Base-by-base conservation (phyloP, 2,888 invertebrate species). In the Empis livida region DNA sequence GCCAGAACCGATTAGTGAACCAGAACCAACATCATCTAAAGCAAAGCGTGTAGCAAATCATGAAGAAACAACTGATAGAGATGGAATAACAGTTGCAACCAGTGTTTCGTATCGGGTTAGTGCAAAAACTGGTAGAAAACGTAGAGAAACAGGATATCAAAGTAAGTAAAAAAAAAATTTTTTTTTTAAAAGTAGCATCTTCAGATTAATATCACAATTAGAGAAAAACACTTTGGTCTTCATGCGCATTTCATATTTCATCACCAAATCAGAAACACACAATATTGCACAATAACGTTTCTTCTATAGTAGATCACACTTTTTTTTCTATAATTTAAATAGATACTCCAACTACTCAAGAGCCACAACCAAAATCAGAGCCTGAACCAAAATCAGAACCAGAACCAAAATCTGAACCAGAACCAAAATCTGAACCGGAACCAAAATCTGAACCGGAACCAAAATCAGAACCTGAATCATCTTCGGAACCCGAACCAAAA, bases 91-190 rank as follows among this genome's bases (percentile, higher is more conserved):
- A 1, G 84, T 86, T 11, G 82, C 84, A 58, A 87, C 86, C 1
- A 86, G 86, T 60, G 80, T 87, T 4, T 84, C 86, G 0, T 87
- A 81, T 63, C 77, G 82, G 63, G 84, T 87, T 51, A 86, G 85
- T 58, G 75, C 74, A 15, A 75, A 73, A 51, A 49, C 62, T 49
- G 71, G 70, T 31, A 61, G 65, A 8, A 57, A 49, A 15, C 58
- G 61, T n/a, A 60, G 66, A 23, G 58, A 61, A 32, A 14, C 11
- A 13, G 6, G 8, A 8, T 15, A 15, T 10, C 11, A 42, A 30
- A n/a, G 17, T 44, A 27, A 35, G 35, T 13, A 35, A 4, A 35
- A 8, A 8, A 35, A 35, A 5, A 27, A 27, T 20, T 20, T 5
- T n/a, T n/a, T n/a, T n/a, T n/a, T 20, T 20, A 3, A 20, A 20